Conservation (phyloP, 2,113 vertebrate species). For the Cavia porcellus region DNA sequence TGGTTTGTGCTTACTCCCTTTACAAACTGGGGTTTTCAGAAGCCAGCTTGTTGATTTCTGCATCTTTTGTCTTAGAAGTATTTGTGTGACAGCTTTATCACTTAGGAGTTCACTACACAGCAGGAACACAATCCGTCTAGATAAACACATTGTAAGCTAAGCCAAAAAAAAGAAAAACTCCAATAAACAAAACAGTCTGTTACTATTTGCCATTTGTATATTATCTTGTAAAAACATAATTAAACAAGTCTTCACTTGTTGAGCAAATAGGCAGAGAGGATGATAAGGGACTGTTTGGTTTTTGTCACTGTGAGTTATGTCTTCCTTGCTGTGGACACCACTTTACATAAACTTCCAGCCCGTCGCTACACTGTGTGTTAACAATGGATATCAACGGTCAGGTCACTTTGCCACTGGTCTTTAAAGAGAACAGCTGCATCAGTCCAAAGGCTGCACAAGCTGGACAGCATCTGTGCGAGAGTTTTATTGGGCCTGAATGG, state of each 20-base stretch:
- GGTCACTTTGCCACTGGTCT: too few species aligned
- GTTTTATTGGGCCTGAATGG: neutral
- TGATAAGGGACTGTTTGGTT: slow-evolving; percentile 1
- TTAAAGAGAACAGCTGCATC: neutral
- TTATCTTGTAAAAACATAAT: slow-evolving; percentile 71
- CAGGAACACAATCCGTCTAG: slow-evolving; percentile 65
- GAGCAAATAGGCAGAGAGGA: slow-evolving; percentile 1
- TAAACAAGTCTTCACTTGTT: slow-evolving; percentile 87
- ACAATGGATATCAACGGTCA: neutral
- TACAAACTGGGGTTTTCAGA: rapidly evolving
- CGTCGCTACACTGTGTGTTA: neutral
- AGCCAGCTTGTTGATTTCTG: slow-evolving; percentile 49
- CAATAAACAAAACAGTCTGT: slow-evolving; percentile 81
- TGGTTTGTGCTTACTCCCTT: neutral
- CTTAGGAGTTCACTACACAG: slow-evolving; percentile 31
- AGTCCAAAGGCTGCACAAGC: neutral
- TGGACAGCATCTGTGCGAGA: neutral
- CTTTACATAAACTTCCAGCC: neutral
- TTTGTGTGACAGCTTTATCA: slow-evolving; percentile 68
- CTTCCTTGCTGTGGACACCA: neutral
- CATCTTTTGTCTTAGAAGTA: slow-evolving; percentile 66
- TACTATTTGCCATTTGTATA: slow-evolving; percentile 86
- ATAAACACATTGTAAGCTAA: slow-evolving; percentile 65
- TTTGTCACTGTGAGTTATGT: neutral
- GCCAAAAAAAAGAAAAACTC: slow-evolving; percentile 67